These are phyloP conservation scores for Candidula unifasciata DNA, from an alignment of 2,888 invertebrate species.

Conservation along the genomic window DNA sequence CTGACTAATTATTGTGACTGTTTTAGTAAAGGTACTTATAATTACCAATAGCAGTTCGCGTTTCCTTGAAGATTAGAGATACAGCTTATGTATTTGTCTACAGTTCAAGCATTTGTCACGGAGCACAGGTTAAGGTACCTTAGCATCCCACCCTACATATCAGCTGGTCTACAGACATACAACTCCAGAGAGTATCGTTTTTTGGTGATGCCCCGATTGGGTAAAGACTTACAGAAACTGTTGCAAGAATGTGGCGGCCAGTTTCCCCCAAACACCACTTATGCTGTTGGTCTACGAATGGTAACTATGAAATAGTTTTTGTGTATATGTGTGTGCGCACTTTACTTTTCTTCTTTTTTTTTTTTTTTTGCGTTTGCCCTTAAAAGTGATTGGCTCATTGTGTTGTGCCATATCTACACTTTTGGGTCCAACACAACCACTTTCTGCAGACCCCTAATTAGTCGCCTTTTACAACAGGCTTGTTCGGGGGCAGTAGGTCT, in stretches of 20 bases:
- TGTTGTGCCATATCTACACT: no score
- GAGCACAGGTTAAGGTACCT: conserved; percentile 37
- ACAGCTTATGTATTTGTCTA: neutral
- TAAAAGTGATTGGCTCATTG: no score
- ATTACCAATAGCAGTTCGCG: neutral
- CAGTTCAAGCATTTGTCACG: conserved; percentile 44
- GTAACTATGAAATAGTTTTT: conserved; percentile 79
- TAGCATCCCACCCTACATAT: conserved; percentile 87
- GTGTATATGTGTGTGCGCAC: no score
- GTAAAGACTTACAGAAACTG: conserved; percentile 89
- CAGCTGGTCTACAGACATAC: conserved; percentile 90
- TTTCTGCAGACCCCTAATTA: no score
- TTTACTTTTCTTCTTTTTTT: no score
- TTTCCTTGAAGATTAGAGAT: neutral
- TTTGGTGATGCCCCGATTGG: conserved; percentile 94
- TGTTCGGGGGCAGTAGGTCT: no score
- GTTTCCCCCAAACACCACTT: conserved; percentile 88
- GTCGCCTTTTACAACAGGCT: no score
- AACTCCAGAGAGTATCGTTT: conserved; percentile 90
- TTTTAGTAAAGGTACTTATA: no score
- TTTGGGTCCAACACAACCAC: no score
- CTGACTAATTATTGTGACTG: no score
- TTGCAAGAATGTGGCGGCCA: conserved; percentile 82
- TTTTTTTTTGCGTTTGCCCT: no score
- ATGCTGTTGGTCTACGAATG: conserved; percentile 89